phyloP scores from a whole-genome alignment of 2,113 vertebrate genomes.

The Tychaedon coryphoeus region DNA sequence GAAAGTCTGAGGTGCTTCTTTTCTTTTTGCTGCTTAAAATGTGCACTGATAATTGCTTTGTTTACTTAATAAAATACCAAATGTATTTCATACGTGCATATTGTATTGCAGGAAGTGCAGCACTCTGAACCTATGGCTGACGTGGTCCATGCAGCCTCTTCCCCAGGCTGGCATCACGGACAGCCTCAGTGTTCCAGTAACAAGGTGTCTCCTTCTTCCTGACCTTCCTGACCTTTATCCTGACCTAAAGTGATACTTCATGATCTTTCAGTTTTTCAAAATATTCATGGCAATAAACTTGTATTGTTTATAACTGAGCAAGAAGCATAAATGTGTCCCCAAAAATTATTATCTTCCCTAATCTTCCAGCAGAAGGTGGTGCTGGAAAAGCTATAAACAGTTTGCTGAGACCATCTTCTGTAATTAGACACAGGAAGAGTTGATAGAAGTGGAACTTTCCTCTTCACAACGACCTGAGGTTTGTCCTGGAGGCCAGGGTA shows the following conservation, averaged over 20 bases:
- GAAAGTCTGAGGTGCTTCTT: slow-evolving; percentile 68
- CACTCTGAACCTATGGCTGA: neutral
- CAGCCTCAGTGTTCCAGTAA: neutral
- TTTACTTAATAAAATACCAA: slow-evolving; percentile 71
- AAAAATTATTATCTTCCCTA: neutral
- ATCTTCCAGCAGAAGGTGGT: neutral
- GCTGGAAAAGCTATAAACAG: neutral
- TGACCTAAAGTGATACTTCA: rapidly evolving
- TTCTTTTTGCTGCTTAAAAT: slow-evolving; percentile 63
- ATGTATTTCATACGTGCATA: neutral
- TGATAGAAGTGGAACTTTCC: neutral
- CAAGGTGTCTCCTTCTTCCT: neutral
- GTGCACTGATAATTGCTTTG: slow-evolving; percentile 60
- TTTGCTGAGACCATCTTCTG: neutral
- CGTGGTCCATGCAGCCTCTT: rapidly evolving
- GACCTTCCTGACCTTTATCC: neutral
- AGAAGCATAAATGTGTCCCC: neutral
- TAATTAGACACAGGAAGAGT: neutral
- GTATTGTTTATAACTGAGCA: neutral
- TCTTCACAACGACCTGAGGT: neutral
- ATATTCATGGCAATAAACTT: neutral
- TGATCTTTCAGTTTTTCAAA: neutral
- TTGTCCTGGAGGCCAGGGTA: neutral
- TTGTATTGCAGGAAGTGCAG: neutral
- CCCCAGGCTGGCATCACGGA: rapidly evolving